Conservation (phyloP, 2,113 vertebrate genomes). For the Apodemus sylvaticus region DNA sequence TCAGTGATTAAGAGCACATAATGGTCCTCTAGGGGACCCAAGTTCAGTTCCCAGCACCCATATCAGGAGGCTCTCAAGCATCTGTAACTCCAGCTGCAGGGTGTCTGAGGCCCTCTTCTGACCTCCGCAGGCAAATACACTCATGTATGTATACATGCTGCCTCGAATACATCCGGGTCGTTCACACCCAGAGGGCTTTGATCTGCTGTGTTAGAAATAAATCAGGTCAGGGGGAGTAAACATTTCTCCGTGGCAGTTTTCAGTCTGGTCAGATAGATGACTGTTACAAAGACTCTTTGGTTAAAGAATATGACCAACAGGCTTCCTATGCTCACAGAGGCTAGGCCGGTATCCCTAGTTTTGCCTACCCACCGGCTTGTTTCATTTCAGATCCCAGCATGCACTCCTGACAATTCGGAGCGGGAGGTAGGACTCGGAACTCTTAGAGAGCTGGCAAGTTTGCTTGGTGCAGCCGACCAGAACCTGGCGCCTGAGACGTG, state of each 20-base stretch:
- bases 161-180: not conserved
- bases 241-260: not conserved
- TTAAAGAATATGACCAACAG: not conserved
- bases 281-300: not conserved
- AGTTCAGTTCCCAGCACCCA: not conserved
- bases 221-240: not conserved
- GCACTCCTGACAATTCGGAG: not conserved
- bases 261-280: not conserved
- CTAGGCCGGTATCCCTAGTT: not conserved
- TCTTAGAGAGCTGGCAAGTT: not conserved
- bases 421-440: not conserved
- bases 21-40: not conserved
- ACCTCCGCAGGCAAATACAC: not conserved
- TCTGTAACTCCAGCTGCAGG: not conserved
- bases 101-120: not conserved
- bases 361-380: not conserved
- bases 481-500: not conserved
- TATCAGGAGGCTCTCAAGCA: not conserved
- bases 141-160: not conserved
- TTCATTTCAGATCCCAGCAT: not conserved
- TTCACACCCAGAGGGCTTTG: not conserved
- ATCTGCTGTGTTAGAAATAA: not conserved
- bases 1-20: not conserved
- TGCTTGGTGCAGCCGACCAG: not conserved
- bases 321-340: not conserved